phyloP scores from a whole-genome alignment of 2,113 vertebrate genomes.

The Chloropsis cyanopogon region DNA sequence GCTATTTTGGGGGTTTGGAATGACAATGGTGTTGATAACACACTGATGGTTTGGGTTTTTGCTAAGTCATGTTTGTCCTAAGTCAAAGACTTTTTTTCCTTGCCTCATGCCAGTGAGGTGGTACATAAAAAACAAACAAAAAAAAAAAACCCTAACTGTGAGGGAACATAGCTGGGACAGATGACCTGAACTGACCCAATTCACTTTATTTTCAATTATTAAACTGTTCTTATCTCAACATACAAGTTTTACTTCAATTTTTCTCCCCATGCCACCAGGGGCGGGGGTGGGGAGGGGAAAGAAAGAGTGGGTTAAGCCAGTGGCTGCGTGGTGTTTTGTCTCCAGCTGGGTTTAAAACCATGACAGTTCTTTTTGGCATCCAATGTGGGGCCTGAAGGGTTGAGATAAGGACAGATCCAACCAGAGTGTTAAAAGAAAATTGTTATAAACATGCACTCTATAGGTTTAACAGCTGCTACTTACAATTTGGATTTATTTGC shows the following conservation, averaged over 20 bases:
- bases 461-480: neutral
- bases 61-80: neutral
- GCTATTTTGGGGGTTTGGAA: neutral
- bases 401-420: neutral
- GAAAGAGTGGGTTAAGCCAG: fast-evolving
- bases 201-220: neutral
- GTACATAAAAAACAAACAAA: too few species aligned
- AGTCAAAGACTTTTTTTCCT: neutral
- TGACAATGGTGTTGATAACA: neutral
- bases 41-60: neutral
- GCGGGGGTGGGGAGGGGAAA: fast-evolving
- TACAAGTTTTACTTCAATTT: neutral
- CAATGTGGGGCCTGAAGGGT: neutral
- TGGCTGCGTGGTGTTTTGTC: fast-evolving
- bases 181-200: neutral
- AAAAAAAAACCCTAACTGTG: neutral
- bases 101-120: neutral
- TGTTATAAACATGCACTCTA: neutral
- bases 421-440: neutral
- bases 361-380: neutral
- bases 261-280: fast-evolving
- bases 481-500: neutral
- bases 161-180: neutral
- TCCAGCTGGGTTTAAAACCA: neutral
- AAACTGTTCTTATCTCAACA: neutral